Evolutionary conservation across 2,113 vertebrate genomes (phyloP).

Genomic region (Ursus arctos): DNA sequence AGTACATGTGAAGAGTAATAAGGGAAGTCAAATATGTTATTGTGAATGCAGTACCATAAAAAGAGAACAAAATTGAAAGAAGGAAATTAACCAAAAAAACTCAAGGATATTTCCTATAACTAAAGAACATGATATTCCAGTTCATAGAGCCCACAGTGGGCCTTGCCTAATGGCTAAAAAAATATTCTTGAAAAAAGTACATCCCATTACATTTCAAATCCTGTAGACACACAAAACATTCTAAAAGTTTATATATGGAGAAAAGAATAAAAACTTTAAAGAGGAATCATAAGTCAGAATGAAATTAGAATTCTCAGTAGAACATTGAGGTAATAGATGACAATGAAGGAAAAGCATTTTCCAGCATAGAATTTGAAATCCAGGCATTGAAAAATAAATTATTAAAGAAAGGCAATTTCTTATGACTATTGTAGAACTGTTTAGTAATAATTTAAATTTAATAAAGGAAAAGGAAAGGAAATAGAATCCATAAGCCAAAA

Average conservation of each 20-base stretch:
- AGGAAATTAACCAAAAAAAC: not conserved
- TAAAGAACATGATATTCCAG: not conserved
- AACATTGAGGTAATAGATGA: not conserved
- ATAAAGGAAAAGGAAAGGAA: not conserved
- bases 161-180: not conserved
- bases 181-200: not conserved
- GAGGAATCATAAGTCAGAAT: not conserved
- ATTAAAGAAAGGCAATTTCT: not conserved
- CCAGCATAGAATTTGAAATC: not conserved
- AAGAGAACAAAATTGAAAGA: not conserved
- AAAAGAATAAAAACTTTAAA: not conserved
- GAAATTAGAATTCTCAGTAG: not conserved
- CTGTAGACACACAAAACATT: not conserved
- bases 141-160: not conserved
- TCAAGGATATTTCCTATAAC: not conserved
- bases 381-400: not conserved
- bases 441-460: not conserved
- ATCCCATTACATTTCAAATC: not conserved
- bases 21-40: not conserved
- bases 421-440: not conserved
- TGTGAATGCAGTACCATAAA: not conserved
- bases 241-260: not conserved
- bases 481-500: not conserved
- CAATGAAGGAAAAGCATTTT: not conserved
- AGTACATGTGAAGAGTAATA: not conserved